Evolutionary conservation across 1,140 invertebrate genomes (phyloP).

Genomic region (Psix sp.): DNA sequence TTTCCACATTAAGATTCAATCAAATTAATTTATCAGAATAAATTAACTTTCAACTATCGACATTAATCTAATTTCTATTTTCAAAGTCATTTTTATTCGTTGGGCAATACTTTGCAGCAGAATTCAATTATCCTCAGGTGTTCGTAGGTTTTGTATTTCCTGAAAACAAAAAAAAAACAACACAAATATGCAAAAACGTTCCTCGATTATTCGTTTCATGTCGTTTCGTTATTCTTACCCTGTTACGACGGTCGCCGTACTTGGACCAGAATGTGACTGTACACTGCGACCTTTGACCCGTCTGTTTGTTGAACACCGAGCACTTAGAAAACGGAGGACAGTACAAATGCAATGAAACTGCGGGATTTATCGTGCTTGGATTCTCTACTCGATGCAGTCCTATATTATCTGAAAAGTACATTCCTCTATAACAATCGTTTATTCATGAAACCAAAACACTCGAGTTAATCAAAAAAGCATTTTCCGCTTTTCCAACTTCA

Average conservation of each 20-base stretch:
- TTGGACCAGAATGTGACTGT: slow-evolving; percentile 95
- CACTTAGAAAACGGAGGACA: slow-evolving; percentile 95
- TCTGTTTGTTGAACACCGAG: slow-evolving; percentile 93
- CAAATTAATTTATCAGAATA: no score
- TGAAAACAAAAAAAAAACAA: slow-evolving; percentile 41
- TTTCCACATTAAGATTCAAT: no score
- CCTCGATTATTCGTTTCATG: slow-evolving; percentile 11
- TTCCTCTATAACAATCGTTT: slow-evolving; percentile 10
- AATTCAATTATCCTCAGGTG: slow-evolving; percentile 73
- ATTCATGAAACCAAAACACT: no score
- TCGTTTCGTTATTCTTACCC: slow-evolving; percentile 62
- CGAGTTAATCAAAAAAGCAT: no score
- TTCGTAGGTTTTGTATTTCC: slow-evolving; percentile 73
- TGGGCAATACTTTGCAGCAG: not conserved
- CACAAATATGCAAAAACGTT: no score
- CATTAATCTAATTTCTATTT: no score
- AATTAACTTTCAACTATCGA: no score
- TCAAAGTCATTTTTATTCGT: no score
- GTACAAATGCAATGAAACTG: slow-evolving; percentile 97
- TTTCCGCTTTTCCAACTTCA: not conserved
- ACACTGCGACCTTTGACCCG: slow-evolving; percentile 83
- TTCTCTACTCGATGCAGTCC: slow-evolving; percentile 98
- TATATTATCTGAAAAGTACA: slow-evolving; percentile 84
- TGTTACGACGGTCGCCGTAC: slow-evolving; percentile 83
- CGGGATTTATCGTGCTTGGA: slow-evolving; percentile 88